Evolutionary conservation across 2,797 vertebrate species (phyloP), one percentile per base, ranked within the genome.

Genomic region (Falco novaeseelandiae): DNA sequence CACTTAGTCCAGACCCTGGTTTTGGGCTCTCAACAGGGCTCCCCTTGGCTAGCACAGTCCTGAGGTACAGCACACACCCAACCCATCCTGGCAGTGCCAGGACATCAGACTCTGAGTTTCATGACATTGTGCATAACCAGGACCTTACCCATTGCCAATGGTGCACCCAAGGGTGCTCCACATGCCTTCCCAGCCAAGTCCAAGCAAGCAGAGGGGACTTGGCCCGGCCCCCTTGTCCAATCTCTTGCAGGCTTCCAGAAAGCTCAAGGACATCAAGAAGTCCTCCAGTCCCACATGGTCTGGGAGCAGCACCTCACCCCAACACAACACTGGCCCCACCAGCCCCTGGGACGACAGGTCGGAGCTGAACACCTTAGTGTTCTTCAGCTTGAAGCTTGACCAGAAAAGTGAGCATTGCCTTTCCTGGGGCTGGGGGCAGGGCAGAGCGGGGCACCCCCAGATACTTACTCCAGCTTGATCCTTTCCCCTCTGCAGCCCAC

Each of bases 351-450:
- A 74, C 1, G 3, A 82, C 0, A 3, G 7, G 16, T 57, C 7
- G 3, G 86, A 71, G 59, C 69, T 38, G 11, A 92, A 92, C 44
- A 91, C 96, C 48, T 73, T 97, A 83, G 96, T 98, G 82, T 98
- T 98, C 96, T 96, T 98, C 90, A 95, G 96, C 83, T 72, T 98
- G 92, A 98, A 96, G 91, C 66, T 95, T 84, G 94, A 98, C 80
- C 87, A 22, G 36, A 93, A 94, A 97, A 98, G 97, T 98, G 95
- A 96, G 98, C 91, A 66, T 16, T 34, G 36, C 36, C 30, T 32
- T 81, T 14, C 51, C 52, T 0, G 1, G 81, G n/a, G 51, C 6
- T 70, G 49, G 29, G 42, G 17, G 36, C 11, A 13, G 16, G 26
- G 8, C 7, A 40, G 48, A 66, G 52, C 25, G 38, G 48, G 30